A percentile compares a stretch with the other conserved stretches of the same genome.
These are phyloP conservation scores for Fratercula arctica DNA, from an alignment of 2,797 vertebrate genomes.

Conservation along the genomic window DNA sequence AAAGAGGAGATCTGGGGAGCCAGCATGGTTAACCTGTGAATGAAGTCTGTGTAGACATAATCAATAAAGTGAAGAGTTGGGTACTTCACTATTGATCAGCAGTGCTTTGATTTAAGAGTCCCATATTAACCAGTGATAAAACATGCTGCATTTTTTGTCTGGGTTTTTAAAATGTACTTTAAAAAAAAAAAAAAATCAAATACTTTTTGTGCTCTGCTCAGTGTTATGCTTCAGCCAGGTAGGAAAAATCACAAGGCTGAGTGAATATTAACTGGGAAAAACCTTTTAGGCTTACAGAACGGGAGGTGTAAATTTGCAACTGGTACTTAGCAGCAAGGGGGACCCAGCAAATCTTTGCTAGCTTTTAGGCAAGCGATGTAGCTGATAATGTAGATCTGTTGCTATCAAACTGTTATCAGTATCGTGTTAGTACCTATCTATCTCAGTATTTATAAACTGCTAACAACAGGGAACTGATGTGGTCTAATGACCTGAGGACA, in stretches of 20 bases:
- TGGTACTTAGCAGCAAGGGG: not conserved
- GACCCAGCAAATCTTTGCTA: not conserved
- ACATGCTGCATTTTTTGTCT: not conserved
- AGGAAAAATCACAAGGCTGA: not conserved
- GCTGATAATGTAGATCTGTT: not conserved
- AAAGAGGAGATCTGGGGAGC: not conserved
- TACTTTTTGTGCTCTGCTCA: not conserved
- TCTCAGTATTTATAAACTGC: conserved; percentile 54
- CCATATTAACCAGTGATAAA: not conserved
- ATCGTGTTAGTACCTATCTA: conserved; percentile 10
- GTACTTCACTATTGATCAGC: not conserved
- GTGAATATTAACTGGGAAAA: not conserved
- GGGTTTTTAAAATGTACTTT: not conserved
- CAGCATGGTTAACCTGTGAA: not conserved
- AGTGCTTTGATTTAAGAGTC: conserved; percentile 7
- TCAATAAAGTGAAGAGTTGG: not conserved
- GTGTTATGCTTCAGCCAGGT: not conserved
- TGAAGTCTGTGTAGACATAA: not conserved
- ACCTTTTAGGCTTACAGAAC: not conserved
- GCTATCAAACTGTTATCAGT: not conserved
- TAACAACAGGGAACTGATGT: conserved; percentile 45
- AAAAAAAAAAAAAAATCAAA: not conserved
- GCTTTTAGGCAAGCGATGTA: not conserved
- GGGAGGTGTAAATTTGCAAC: not conserved
- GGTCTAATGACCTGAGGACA: conserved; percentile 52